Conservation (phyloP, 2,888 invertebrate species). For the Lydus trimaculatus region DNA sequence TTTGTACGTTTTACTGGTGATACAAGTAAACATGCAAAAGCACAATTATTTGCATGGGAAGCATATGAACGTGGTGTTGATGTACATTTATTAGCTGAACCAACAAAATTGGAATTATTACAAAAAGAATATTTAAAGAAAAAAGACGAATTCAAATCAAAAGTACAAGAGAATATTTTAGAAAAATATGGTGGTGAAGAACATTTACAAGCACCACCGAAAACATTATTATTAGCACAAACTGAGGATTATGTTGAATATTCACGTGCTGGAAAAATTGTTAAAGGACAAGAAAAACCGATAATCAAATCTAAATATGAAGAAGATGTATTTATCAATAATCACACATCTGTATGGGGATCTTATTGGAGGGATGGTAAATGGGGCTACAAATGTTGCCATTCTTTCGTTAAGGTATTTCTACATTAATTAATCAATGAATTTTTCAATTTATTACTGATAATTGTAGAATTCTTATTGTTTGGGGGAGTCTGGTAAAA, state of each 20-base stretch:
- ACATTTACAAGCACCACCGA: constrained; percentile 86
- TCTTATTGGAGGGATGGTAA: constrained; percentile 91
- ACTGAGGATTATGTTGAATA: constrained; percentile 97
- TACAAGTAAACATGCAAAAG: constrained; percentile 86
- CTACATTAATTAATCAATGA: neutral
- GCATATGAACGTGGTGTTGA: constrained; percentile 92
- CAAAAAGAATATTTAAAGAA: constrained; percentile 90
- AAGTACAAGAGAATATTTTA: constrained; percentile 83
- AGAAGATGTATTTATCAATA: constrained; percentile 91
- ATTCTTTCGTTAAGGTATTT: constrained; percentile 80
- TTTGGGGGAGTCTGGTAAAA: constrained; percentile 75
- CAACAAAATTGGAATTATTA: constrained; percentile 93
- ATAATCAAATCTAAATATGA: constrained; percentile 88
- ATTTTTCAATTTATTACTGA: neutral
- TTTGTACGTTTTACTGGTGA: constrained; percentile 95
- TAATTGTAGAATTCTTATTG: constrained; percentile 81
- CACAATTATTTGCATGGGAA: constrained; percentile 98
- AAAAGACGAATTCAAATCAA: constrained; percentile 87
- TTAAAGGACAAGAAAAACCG: constrained; percentile 87
- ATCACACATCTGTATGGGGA: constrained; percentile 96
- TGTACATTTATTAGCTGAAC: constrained; percentile 95
- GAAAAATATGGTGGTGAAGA: constrained; percentile 96
- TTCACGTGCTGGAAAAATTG: constrained; percentile 88
- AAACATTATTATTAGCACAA: constrained; percentile 89
- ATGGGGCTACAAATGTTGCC: constrained; percentile 98